Evolutionary conservation across 1,140 invertebrate species (phyloP), one percentile per base, ranked within the genome.

Genomic region (Venturia canescens): DNA sequence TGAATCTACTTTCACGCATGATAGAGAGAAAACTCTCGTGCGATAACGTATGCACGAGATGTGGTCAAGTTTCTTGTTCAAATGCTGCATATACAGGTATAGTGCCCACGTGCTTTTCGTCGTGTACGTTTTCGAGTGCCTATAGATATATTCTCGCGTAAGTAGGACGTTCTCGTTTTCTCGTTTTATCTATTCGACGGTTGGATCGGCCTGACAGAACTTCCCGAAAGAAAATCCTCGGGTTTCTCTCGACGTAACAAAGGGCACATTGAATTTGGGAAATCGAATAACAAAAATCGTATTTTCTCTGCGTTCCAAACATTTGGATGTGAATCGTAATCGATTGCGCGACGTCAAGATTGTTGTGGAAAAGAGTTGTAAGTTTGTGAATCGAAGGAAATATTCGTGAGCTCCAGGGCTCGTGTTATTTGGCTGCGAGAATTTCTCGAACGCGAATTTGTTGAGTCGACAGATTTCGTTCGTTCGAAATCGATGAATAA

Each of bases 1-100:
- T 72, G 16, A 72, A 18, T 38, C 50, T 67, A 87, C 88, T 90
- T 90, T 89, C 88, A 87, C 89, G 21, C 53, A 57, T 13, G 82
- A 79, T 81, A 70, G 84, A 75, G 86, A 84, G 87, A 89, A 89
- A 89, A 89, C 85, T 84, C 83, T 70, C 27, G 4, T 80, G 34
- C 75, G 71, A 80, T 89, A 90, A 89, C 71, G 87, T 89, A 90
- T 89, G 89, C 89, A 88, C 86, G 85, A 84, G 53, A 57, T 57
- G 21, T 74, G 79, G 79, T 75, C 70, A 80, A 66, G 53, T 23
- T 57, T 57, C 53, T 57, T 57, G 53, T 57, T 44, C 13, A 57
- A 57, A 57, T 9, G 53, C 53, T 57, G 21, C 21, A 23, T 23
- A 21, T 57, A 57, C 21, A 57, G n/a, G 21, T 57, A 57, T n/a